Base-by-base conservation (phyloP, 2,888 invertebrate species). In the Archaeoteleia sp. region DNA sequence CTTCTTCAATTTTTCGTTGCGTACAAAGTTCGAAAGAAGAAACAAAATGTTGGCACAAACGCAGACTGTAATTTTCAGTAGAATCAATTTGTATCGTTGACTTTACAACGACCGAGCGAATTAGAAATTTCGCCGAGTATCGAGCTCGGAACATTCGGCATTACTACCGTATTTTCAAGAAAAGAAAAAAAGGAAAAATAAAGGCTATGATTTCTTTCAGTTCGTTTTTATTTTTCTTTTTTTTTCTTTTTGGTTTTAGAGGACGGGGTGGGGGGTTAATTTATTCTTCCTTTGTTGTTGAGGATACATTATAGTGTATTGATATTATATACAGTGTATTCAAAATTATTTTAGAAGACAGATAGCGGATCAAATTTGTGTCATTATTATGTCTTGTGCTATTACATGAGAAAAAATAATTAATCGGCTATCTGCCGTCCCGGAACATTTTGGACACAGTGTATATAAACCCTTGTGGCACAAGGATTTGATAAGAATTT, bases 11-110 rank as follows among this genome's bases (percentile, higher is more conserved):
- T 5, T 20, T 20, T 20, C 2, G 20, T 20, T 20, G 20, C 2
- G 5, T 5, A 4, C 5, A 20, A 20, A 4, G 20, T 20, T 20
- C 20, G 20, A n/a, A n/a, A 20, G 20, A 4, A 20, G 5, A 20
- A 2, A 20, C 20, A 20, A 4, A 5, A 20, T 20, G 5, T 20
- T 5, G 20, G 20, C 5, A 20, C 30, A 15, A 53, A 40, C 43
- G 37, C 37, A 23, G 3, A 43, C 14, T 35, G 45, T 60, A 48
- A 39, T 53, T 61, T 61, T 46, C 37, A 20, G 27, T 53, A 27
- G 35, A 45, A 53, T 34, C 46, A 40, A 29, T 53, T 45, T 25
- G n/a, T 32, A 23, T 61, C 20, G 32, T 39, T 43, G 14, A 48
- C 39, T 53, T 46, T 34, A n/a, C 27, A n/a, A 10, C 10, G 32